Evolutionary conservation across 1,140 invertebrate genomes (phyloP), one percentile per base, ranked within the genome.

Genomic region (Copidosoma floridanum): DNA sequence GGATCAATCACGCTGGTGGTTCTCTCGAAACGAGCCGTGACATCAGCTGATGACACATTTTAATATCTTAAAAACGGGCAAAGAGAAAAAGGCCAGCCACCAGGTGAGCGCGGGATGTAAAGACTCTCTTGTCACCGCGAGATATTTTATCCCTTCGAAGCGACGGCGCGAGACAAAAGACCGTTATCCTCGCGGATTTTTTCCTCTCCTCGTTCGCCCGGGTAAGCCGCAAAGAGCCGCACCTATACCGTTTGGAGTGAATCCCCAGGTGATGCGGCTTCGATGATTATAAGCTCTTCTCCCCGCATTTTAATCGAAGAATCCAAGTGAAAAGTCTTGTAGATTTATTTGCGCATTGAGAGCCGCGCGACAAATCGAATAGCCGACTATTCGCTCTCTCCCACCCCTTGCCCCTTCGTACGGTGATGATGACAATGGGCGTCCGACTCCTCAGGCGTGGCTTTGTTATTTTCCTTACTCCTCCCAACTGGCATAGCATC

Each of bases 321-420:
- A 70, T 65, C 64, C 59, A 64, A 77, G 76, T 77, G 74, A 77
- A 78, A 77, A 76, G 72, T 78, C 72, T 76, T 78, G 76, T 77
- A 65, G 65, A 65, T 47, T 67, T n/a, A 70, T 71, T 67, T 69
- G 21, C 38, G 69, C n/a, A n/a, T n/a, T n/a, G n/a, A n/a, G n/a
- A n/a, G n/a, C n/a, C n/a, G n/a, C n/a, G n/a, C n/a, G n/a, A 76
- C 70, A 75, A 77, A 77, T 78, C 74, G 75, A 77, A 77, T 77
- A 70, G 66, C 54, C 65, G n/a, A n/a, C n/a, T n/a, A n/a, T n/a
- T n/a, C n/a, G n/a, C n/a, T n/a, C n/a, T n/a, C n/a, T n/a, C n/a
- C n/a, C n/a, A n/a, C n/a, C n/a, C n/a, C n/a, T n/a, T n/a, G n/a
- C n/a, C n/a, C n/a, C n/a, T n/a, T 65, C 68, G 64, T 21, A 35